Conservation (phyloP, 92 coral and sea anemone genomes). For the Pocillopora meandrina region DNA sequence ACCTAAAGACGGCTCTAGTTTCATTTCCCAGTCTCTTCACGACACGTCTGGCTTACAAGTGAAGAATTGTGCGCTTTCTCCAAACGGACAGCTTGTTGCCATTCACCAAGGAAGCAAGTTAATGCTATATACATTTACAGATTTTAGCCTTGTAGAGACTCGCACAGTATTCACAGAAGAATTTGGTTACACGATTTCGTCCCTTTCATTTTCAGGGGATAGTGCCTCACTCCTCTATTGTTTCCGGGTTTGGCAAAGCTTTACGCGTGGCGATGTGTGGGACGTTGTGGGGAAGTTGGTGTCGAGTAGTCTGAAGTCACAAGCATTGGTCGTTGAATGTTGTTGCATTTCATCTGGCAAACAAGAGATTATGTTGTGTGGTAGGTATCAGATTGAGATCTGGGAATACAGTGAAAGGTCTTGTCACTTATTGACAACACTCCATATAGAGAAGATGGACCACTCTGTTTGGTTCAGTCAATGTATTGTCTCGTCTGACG, state of each 20-base stretch:
- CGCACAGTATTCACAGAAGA: not conserved
- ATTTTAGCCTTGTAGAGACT: not conserved
- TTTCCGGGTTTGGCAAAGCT: not conserved
- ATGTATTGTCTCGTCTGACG: not conserved
- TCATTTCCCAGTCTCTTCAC: not conserved
- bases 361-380: not conserved
- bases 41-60: not conserved
- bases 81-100: not conserved
- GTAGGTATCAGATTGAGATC: slow-evolving; percentile 12
- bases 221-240: not conserved
- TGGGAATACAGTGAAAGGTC: not conserved
- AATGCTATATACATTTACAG: not conserved
- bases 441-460: not conserved
- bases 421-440: not conserved
- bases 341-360: slow-evolving; percentile 2
- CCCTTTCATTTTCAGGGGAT: not conserved
- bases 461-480: not conserved
- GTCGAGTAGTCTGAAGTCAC: not conserved
- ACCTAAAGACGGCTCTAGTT: not conserved
- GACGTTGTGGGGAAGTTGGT: not conserved
- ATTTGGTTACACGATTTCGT: not conserved
- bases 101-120: not conserved
- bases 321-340: not conserved
- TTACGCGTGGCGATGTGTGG: not conserved
- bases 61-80: not conserved